Evolutionary conservation across 2,797 vertebrate species (phyloP).

Genomic region (Nyctalus aviator): DNA sequence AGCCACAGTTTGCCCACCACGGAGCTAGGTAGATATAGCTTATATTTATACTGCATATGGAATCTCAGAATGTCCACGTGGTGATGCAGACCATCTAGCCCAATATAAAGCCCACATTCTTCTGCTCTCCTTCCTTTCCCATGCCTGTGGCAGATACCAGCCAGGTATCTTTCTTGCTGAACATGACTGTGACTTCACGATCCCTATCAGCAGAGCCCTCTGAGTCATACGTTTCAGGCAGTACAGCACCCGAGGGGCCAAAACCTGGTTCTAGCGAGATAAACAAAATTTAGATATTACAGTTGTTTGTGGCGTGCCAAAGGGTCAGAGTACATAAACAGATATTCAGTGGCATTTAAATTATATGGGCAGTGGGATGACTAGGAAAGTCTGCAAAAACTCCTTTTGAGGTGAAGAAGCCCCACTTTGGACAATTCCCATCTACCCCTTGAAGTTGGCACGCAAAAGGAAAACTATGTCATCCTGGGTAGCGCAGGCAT

Average conservation of each 20-base stretch:
- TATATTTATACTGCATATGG: not conserved
- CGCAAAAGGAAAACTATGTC: constrained; percentile 7
- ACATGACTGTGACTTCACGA: not conserved
- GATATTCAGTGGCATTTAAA: not conserved
- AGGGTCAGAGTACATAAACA: not conserved
- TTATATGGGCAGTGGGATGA: not conserved
- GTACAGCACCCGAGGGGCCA: not conserved
- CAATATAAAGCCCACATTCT: not conserved
- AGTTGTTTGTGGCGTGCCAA: not conserved
- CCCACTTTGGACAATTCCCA: not conserved
- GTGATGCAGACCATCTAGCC: not conserved
- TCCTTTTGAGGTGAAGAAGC: not conserved
- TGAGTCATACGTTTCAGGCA: not conserved
- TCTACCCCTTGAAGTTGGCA: not conserved
- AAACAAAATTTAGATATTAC: not conserved
- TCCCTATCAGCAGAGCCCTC: not conserved
- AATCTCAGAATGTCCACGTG: not conserved
- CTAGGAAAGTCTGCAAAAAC: not conserved
- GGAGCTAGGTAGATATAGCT: not conserved
- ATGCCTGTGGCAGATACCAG: not conserved
- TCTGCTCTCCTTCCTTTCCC: not conserved
- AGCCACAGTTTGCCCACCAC: too few relatives aligned
- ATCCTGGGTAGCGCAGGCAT: not conserved
- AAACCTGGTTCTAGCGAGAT: not conserved
- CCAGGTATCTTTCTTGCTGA: not conserved